Conservation (phyloP, 2,888 invertebrate species). For the Bombyx huttoni region DNA sequence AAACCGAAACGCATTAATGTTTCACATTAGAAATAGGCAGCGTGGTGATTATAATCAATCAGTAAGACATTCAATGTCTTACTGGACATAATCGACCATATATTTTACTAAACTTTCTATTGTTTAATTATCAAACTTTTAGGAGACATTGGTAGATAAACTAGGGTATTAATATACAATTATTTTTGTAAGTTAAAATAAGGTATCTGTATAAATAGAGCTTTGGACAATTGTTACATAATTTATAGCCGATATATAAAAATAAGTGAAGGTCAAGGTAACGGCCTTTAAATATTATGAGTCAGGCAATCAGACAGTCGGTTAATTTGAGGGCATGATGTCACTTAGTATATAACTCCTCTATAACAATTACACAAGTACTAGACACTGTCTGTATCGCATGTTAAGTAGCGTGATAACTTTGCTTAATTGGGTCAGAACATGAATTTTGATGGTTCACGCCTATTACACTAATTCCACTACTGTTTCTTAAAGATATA, state of each 20-base stretch:
- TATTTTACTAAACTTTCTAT: no score
- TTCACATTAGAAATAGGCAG: no score
- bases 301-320: slow-evolving; percentile 25
- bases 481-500: neutral
- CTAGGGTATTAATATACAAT: no score
- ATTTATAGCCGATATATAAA: slow-evolving; percentile 1
- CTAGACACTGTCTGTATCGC: slow-evolving; percentile 21
- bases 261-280: slow-evolving; percentile 7
- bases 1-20: no score
- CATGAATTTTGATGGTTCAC: neutral
- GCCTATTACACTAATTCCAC: neutral
- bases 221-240: no score
- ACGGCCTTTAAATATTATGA: slow-evolving; percentile 34
- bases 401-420: slow-evolving; percentile 38
- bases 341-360: slow-evolving; percentile 32
- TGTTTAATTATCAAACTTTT: no score
- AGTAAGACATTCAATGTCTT: no score
- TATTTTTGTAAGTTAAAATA: no score
- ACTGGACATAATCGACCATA: no score
- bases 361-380: slow-evolving; percentile 30
- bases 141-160: no score
- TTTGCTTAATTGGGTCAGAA: slow-evolving; percentile 17
- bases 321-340: slow-evolving; percentile 47
- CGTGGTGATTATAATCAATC: no score
- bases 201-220: no score